Percentiles rank a stretch among this genome's conserved stretches.
These are phyloP conservation scores for Platyrinchus mystaceus DNA, from an alignment of 2,797 vertebrate genomes.

Conservation along the genomic window DNA sequence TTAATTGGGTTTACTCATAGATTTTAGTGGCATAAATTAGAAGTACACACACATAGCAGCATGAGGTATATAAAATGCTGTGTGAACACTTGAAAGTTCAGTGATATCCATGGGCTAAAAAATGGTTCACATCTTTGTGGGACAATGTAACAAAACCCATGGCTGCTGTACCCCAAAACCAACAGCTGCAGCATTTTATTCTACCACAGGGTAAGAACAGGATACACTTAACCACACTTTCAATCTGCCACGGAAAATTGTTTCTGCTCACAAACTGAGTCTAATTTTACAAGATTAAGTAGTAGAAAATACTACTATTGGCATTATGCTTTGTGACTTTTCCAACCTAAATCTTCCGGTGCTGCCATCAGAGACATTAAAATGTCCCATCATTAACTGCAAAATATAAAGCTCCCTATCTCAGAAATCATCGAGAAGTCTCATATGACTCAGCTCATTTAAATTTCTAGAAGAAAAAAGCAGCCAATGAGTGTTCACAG, in stretches of 20 bases:
- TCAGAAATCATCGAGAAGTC: not conserved
- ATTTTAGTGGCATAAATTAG: not conserved
- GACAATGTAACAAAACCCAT: not conserved
- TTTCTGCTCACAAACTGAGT: not conserved
- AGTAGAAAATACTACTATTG: not conserved
- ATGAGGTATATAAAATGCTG: not conserved
- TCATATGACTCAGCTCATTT: not conserved
- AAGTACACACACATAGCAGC: not conserved
- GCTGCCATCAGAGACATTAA: not conserved
- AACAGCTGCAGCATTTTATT: not conserved
- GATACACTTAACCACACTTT: not conserved
- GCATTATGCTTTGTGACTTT: not conserved
- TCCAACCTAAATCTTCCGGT: fast-evolving
- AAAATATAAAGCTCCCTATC: not conserved
- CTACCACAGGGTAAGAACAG: not conserved
- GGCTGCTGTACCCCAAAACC: not conserved
- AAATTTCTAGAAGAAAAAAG: not conserved
- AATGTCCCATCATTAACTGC: not conserved
- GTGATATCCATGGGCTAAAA: not conserved
- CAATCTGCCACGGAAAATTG: not conserved
- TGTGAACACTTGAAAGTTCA: not conserved
- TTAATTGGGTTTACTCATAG: not conserved
- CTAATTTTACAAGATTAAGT: not conserved
- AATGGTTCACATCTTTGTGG: not conserved
- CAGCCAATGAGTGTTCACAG: not conserved